phyloP scores from a whole-genome alignment of 2,797 vertebrate species.

The Poeciliopsis gracilis region DNA sequence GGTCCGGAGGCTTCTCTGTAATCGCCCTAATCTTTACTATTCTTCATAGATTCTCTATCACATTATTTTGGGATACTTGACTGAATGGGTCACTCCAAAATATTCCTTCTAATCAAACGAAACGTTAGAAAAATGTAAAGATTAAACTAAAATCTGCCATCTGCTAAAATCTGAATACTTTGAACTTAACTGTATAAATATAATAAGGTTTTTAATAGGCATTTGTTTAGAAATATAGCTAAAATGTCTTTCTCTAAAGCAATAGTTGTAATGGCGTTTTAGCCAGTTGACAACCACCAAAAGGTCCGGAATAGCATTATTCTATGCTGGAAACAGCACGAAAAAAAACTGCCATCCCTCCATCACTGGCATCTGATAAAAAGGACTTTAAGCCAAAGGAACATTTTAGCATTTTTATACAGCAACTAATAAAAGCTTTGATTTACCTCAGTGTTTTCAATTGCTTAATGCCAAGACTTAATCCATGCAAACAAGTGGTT shows the following conservation, averaged over 20 bases:
- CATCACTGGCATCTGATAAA: not conserved
- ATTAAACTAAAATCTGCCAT: not conserved
- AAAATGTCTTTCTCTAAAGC: not conserved
- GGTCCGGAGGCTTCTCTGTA: not conserved
- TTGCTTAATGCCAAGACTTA: not conserved
- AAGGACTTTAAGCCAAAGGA: not conserved
- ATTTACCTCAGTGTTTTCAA: not conserved
- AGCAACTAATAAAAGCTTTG: not conserved
- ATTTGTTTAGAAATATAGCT: not conserved
- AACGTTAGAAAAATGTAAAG: not conserved
- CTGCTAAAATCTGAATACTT: not conserved
- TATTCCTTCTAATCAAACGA: not conserved
- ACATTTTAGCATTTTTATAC: not conserved
- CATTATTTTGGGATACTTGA: not conserved
- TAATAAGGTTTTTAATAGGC: not conserved
- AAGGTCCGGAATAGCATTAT: not conserved
- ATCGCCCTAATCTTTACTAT: not conserved
- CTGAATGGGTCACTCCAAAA: not conserved
- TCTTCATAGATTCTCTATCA: not conserved
- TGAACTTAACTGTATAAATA: not conserved
- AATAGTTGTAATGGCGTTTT: not conserved
- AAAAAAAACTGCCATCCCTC: too few species aligned
- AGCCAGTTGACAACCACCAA: not conserved
- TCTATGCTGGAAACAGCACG: not conserved
- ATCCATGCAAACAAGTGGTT: conserved; percentile 17